Evolutionary conservation across 2,113 vertebrate genomes (phyloP), one percentile per base, ranked within the genome.

Genomic region (Plecotus auritus): DNA sequence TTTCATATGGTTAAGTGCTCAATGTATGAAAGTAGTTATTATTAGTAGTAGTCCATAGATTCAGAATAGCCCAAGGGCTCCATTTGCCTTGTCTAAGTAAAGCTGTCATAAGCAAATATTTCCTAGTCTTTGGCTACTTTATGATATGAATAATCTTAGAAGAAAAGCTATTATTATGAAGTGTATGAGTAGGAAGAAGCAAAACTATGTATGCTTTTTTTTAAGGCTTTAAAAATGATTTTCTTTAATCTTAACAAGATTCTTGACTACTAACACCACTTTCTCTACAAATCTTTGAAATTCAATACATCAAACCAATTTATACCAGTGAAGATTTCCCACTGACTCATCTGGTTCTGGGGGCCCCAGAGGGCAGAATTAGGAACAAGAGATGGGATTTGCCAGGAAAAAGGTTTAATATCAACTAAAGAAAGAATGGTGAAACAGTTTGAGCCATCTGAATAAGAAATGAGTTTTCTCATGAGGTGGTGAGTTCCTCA

Each of bases 391-490:
- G 13, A 80, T 77, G 30, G 32, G 32, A 56, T 72, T 85, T 92
- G 88, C 35, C 13, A 73, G 73, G 54, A 80, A 88, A 69, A 85
- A 97, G 54, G 37, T 73, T 94, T 47, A 74, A 88, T 90, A 49
- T 94, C 47, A 35, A 8, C 32, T 18, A 49, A 76, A 84, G 56
- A 73, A 90, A 59, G 59, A 74, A 85, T 4, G 26, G 82, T 54
- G 64, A 37, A 72, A 18, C 59, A 45, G 35, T 61, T 17, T 72
- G 85, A 61, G 61, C 47, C 40, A 1, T 54, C 54, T 92, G 97
- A 96, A 81, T 93, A 73, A 96, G n/a, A 69, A 93, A 74, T 93
- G 77, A 74, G 6, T 90, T 85, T 90, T 87, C 92, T 88, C 54
- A 28, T 0, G 20, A 70, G 78, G 47, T 78, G 22, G 82, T 17